Evolutionary conservation across 2,797 vertebrate genomes (phyloP).

Genomic region (Ciconia nigra): DNA sequence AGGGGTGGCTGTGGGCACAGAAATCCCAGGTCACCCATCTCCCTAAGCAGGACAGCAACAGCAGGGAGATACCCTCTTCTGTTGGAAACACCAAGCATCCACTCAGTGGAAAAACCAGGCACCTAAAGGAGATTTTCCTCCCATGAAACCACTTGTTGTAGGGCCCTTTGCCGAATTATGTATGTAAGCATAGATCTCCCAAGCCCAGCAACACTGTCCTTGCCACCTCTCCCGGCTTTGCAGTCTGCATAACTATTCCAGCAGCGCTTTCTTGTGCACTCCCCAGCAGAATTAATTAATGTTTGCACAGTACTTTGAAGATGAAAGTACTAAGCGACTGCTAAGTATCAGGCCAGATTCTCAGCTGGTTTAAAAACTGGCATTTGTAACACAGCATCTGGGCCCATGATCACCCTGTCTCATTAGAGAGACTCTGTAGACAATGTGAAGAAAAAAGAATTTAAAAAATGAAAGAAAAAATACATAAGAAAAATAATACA

Average conservation of each 20-base stretch:
- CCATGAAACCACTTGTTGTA: background rate
- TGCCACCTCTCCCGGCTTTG: background rate
- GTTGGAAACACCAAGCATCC: background rate
- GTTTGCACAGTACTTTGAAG: constrained; percentile 57
- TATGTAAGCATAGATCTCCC: background rate
- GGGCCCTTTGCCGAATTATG: background rate
- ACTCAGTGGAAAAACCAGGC: background rate
- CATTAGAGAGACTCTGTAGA: background rate
- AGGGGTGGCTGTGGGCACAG: background rate
- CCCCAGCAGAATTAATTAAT: constrained; percentile 52
- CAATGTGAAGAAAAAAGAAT: background rate
- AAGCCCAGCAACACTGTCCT: background rate
- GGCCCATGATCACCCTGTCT: background rate
- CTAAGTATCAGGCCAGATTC: constrained; percentile 35
- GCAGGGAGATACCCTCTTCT: background rate
- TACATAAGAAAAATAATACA: background rate
- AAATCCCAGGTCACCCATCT: background rate
- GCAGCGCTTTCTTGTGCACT: background rate
- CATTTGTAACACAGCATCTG: background rate
- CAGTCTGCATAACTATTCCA: background rate
- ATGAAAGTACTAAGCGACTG: constrained; percentile 36
- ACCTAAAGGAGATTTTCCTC: background rate
- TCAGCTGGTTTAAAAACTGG: constrained; percentile 35
- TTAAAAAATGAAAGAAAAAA: background rate
- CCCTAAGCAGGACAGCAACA: background rate